phyloP scores from a whole-genome alignment of 1,140 invertebrate species.

The Drosophila arawakana region DNA sequence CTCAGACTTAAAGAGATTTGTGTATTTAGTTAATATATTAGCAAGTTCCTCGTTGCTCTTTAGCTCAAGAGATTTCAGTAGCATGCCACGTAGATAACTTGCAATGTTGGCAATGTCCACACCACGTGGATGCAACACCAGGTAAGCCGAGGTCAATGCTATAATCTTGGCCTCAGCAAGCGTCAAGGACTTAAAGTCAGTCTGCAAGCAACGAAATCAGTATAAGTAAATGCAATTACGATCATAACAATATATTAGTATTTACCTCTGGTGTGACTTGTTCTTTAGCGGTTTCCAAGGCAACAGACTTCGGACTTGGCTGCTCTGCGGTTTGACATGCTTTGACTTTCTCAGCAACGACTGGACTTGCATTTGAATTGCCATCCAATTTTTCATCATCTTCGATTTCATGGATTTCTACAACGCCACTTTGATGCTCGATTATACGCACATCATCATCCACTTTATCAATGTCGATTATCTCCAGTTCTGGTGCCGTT shows the following conservation, averaged over 20 bases:
- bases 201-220: conserved; percentile 29
- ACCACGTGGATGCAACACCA: conserved; percentile 95
- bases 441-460: conserved; percentile 80
- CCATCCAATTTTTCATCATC: conserved; percentile 71
- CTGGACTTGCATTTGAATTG: conserved; percentile 1
- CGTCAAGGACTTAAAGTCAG: conserved; percentile 79
- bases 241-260: not conserved
- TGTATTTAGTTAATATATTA: conserved; percentile 89
- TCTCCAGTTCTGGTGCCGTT: conserved; percentile 46
- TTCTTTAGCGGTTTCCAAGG: conserved; percentile 5
- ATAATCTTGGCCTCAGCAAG: conserved; percentile 89
- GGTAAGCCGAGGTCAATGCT: conserved; percentile 92
- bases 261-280: conserved; percentile 34
- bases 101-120: conserved; percentile 93
- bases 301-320: conserved; percentile 15
- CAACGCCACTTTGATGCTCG: conserved; percentile 84
- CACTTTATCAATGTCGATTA: conserved; percentile 77
- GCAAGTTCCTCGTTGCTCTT: conserved; percentile 89
- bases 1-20: conserved; percentile 88
- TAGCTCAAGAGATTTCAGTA: conserved; percentile 86
- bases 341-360: conserved; percentile 3
- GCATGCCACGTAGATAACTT: conserved; percentile 92
- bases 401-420: conserved; percentile 85
- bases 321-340: conserved; percentile 32
- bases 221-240: not conserved